A percentile compares a stretch with the other conserved stretches of the same genome.
Conservation (phyloP, 2,797 vertebrate species). For the Propithecus perrieri region DNA sequence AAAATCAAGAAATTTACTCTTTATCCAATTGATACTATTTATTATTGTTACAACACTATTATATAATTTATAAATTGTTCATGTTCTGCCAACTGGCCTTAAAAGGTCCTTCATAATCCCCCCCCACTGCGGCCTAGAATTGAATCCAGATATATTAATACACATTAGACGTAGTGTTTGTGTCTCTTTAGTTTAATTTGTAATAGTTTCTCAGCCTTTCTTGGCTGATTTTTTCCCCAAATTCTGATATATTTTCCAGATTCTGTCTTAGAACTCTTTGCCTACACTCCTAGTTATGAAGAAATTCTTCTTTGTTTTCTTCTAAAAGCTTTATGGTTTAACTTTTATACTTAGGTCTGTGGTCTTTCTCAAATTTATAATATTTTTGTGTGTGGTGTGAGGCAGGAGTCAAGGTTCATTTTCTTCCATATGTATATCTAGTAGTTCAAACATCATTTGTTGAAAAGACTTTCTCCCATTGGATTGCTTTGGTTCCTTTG, state of each 20-base stretch:
- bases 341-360: not conserved
- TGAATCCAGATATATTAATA: not conserved
- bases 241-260: not conserved
- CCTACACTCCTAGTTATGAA: not conserved
- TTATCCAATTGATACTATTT: not conserved
- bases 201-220: not conserved
- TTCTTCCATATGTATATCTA: not conserved
- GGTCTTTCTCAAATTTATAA: not conserved
- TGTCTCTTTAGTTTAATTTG: not conserved
- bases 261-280: not conserved
- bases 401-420: not conserved
- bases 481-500: not conserved
- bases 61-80: not conserved
- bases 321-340: not conserved
- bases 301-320: not conserved
- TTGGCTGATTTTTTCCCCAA: not conserved
- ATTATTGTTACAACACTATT: not conserved
- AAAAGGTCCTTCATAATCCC: not conserved
- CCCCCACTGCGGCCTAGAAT: not conserved
- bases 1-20: not conserved
- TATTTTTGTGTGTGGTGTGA: not conserved
- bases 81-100: not conserved
- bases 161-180: not conserved
- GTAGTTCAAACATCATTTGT: not conserved
- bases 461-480: not conserved